A percentile compares a stretch with the other conserved stretches of the same genome.
These are phyloP conservation scores for Lepidurus arcticus DNA, from an alignment of 1,140 invertebrate genomes.

Conservation along the genomic window DNA sequence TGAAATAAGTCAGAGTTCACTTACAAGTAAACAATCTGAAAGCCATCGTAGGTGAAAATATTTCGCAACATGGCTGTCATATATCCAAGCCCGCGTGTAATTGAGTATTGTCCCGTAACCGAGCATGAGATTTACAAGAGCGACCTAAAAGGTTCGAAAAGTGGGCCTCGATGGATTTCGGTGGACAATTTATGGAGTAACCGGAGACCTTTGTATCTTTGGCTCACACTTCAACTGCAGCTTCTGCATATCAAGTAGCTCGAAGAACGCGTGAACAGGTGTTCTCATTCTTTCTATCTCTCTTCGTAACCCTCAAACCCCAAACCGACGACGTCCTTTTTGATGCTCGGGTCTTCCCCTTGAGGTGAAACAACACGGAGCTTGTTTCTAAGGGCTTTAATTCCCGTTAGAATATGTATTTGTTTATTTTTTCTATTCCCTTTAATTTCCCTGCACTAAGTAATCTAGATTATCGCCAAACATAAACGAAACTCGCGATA, in stretches of 20 bases:
- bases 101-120: background rate
- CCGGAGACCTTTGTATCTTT: slow-evolving; percentile 12
- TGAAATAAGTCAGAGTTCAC: background rate
- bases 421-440: background rate
- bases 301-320: background rate
- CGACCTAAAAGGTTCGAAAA: background rate
- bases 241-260: slow-evolving; percentile 19
- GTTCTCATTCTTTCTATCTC: background rate
- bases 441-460: background rate
- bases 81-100: background rate
- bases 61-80: background rate
- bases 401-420: background rate
- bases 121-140: background rate
- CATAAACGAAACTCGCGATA: background rate
- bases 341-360: background rate
- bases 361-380: background rate
- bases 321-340: background rate
- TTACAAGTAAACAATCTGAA: background rate
- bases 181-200: slow-evolving; percentile 14
- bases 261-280: slow-evolving; percentile 1
- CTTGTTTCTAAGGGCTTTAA: background rate
- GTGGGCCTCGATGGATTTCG: background rate
- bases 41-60: background rate
- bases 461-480: background rate
- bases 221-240: slow-evolving; percentile 8